These are phyloP conservation scores for Salvelinus sp. DNA, from an alignment of 2,113 vertebrate genomes.

Conservation along the genomic window DNA sequence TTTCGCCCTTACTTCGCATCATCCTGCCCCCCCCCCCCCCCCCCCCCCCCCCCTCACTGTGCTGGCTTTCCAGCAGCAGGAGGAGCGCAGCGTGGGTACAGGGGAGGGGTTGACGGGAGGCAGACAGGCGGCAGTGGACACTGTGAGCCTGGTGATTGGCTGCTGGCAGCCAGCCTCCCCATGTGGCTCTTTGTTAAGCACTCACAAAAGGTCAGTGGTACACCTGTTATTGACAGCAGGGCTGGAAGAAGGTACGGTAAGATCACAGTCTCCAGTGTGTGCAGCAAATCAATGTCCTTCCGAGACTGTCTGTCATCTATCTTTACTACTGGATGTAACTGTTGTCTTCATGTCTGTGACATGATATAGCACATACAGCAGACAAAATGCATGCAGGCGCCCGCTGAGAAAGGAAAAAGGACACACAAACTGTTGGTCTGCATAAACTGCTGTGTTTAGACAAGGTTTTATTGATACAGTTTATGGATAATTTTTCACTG, in stretches of 20 bases:
- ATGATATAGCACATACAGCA: slow-evolving; percentile 43
- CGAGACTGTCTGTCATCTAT: slow-evolving; percentile 54
- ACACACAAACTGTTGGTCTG: neutral
- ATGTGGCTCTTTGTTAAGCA: slow-evolving; percentile 46
- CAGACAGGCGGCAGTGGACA: slow-evolving; percentile 24
- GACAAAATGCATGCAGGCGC: slow-evolving; percentile 50
- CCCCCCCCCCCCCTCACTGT: neutral
- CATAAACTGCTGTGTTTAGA: neutral
- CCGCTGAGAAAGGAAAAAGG: slow-evolving; percentile 51
- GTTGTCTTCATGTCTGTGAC: slow-evolving; percentile 49
- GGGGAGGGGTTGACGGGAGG: slow-evolving; percentile 5
- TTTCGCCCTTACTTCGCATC: slow-evolving; percentile 2
- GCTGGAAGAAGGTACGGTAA: slow-evolving; percentile 67
- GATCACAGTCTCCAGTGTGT: slow-evolving; percentile 62
- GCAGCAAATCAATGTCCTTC: slow-evolving; percentile 54
- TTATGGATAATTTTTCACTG: neutral
- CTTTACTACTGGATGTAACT: slow-evolving; percentile 45
- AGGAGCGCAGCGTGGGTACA: slow-evolving; percentile 1
- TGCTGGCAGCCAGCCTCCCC: slow-evolving; percentile 23
- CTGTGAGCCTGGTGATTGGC: slow-evolving; percentile 45
- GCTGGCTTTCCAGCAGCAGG: neutral
- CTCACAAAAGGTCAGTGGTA: slow-evolving; percentile 49
- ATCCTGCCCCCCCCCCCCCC: neutral
- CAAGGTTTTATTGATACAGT: neutral
- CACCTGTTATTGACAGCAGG: slow-evolving; percentile 53